Evolutionary conservation across 2,888 invertebrate species (phyloP).

Genomic region (Drosophila basisetae): DNA sequence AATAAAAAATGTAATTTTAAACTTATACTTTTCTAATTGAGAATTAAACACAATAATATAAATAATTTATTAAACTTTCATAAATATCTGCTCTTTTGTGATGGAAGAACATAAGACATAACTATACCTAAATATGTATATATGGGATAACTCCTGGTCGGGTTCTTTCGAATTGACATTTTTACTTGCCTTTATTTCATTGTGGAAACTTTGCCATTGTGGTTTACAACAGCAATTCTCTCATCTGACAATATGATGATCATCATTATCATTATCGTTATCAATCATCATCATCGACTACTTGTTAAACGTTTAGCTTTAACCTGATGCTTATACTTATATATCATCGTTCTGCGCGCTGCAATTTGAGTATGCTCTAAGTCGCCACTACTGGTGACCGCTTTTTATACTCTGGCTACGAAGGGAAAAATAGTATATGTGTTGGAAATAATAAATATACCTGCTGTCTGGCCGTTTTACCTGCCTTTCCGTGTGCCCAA

Average conservation of each 20-base stretch:
- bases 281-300: conserved; percentile 34
- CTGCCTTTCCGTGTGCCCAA: neutral
- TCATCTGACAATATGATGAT: neutral
- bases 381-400: conserved; percentile 3
- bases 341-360: conserved; percentile 4
- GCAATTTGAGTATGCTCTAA: neutral
- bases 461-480: neutral
- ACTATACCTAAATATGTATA: neutral
- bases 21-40: neutral
- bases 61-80: neutral
- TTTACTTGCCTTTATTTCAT: neutral
- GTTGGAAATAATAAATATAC: neutral
- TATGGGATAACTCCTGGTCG: neutral
- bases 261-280: conserved; percentile 12
- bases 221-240: neutral
- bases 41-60: neutral
- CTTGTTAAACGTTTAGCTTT: conserved; percentile 35
- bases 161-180: neutral
- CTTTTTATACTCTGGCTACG: neutral
- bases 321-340: conserved; percentile 26
- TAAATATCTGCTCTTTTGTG: neutral
- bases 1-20: neutral
- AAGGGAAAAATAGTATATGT: neutral
- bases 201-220: conserved; percentile 2
- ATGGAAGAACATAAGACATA: neutral